These are phyloP conservation scores for Nemoura dubitans DNA, from an alignment of 2,888 invertebrate species.

Conservation along the genomic window DNA sequence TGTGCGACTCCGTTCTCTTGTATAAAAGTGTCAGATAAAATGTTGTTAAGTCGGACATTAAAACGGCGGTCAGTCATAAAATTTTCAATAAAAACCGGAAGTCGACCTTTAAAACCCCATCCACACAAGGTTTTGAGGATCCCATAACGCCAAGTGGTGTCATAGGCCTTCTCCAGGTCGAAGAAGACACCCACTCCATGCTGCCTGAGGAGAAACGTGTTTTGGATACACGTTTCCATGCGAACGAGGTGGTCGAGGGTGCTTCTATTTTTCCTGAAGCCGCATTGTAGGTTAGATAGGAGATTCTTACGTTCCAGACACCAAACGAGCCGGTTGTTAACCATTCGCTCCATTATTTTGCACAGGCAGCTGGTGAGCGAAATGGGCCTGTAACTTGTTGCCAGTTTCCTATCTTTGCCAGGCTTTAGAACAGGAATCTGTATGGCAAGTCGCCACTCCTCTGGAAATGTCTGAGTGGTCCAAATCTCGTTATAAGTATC, in stretches of 20 bases:
- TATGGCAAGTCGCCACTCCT: constrained; percentile 28
- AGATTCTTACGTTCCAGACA: constrained; percentile 50
- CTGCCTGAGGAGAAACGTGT: constrained; percentile 51
- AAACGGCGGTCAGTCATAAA: constrained; percentile 43
- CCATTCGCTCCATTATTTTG: constrained; percentile 53
- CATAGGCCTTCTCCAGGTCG: constrained; percentile 49
- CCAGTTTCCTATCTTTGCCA: constrained; percentile 21
- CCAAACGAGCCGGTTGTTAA: constrained; percentile 52
- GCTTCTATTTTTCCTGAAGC: constrained; percentile 29
- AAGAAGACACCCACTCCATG: constrained; percentile 52
- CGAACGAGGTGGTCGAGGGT: constrained; percentile 43
- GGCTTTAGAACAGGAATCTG: constrained; percentile 29
- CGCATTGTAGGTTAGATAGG: constrained; percentile 47
- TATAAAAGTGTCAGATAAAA: constrained; percentile 25
- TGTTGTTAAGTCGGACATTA: constrained; percentile 26
- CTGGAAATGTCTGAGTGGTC: constrained; percentile 27
- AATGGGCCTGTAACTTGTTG: constrained; percentile 52
- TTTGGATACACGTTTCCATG: constrained; percentile 50
- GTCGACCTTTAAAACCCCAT: constrained; percentile 48
- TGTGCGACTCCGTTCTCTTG: constrained; percentile 45
- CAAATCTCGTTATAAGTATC: constrained; percentile 36
- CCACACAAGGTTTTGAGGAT: constrained; percentile 43
- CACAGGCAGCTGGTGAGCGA: constrained; percentile 53
- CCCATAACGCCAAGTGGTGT: constrained; percentile 50
- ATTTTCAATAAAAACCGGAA: constrained; percentile 46